Percentiles rank a stretch among this genome's conserved stretches.
These are phyloP conservation scores for Homarus americanus DNA, from an alignment of 1,140 invertebrate genomes.

Conservation along the genomic window DNA sequence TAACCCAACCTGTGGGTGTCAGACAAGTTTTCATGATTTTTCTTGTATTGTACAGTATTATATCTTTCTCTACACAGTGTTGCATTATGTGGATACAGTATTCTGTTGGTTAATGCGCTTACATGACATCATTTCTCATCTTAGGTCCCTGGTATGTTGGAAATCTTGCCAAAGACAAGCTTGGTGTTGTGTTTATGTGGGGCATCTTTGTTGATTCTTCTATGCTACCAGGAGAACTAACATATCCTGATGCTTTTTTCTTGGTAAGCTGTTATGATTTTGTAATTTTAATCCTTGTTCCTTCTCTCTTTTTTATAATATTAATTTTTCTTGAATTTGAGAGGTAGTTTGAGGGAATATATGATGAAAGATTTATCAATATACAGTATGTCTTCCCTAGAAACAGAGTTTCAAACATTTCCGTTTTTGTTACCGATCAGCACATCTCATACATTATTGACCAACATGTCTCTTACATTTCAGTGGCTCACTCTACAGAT, in stretches of 20 bases:
- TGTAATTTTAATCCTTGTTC: too few species aligned
- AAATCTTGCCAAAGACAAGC: slow-evolving; percentile 40
- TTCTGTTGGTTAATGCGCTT: neutral
- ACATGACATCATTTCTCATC: neutral
- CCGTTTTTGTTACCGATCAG: too few species aligned
- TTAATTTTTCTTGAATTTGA: too few species aligned
- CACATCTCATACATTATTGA: neutral
- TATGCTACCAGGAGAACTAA: slow-evolving; percentile 46
- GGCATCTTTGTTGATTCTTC: slow-evolving; percentile 51
- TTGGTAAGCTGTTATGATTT: slow-evolving; percentile 25
- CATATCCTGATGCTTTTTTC: slow-evolving; percentile 63
- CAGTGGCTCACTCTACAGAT: slow-evolving; percentile 57
- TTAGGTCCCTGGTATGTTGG: slow-evolving; percentile 65
- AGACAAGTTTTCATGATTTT: too few species aligned
- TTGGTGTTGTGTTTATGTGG: slow-evolving; percentile 65
- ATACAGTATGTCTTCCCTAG: too few species aligned
- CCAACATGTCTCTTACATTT: neutral
- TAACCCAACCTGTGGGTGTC: too few species aligned
- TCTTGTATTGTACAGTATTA: too few species aligned
- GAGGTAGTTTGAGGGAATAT: too few species aligned
- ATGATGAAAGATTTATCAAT: too few species aligned
- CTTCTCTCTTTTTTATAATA: too few species aligned
- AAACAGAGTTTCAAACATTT: too few species aligned
- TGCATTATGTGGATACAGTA: neutral
- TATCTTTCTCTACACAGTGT: too few species aligned